Base-by-base conservation (phyloP, 2,888 invertebrate genomes). In the Corythucha ciliata region DNA sequence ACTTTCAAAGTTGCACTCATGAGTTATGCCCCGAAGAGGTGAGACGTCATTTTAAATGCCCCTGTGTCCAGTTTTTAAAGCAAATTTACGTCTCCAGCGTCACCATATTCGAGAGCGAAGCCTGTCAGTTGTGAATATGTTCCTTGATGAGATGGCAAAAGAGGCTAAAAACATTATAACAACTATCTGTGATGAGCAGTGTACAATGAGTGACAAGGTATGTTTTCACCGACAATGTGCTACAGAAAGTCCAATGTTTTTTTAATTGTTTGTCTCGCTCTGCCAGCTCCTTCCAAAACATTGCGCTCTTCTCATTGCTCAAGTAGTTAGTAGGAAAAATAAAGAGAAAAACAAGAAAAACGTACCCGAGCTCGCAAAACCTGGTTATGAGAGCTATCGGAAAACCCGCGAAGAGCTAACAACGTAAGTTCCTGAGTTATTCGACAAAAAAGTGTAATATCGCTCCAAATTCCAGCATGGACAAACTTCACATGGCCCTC, bases 141-240 rank as follows among this genome's bases (percentile, higher is more conserved):
- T 93, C 67, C 72, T 99, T 50, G 97, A 98, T 67, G 96, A 98
- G 72, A 96, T 98, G 89, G 91, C 96, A 0, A 94, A 94, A 68
- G 96, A 97, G 69, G 93, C 93, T 0, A 94, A 96, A 68, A 96
- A 96, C 67, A 96, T 99, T 32, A 93, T 98, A 39, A 94, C 94
- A 1, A 91, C 94, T 4, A 92, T 98, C 63, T 96, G 96, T 71
- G 96, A 98, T 69, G 94, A 97, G 65, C 97, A 98, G 65, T 93
- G 96, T 67, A 86, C 87, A 58, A 84, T 99, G 79, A 89, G 92
- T 63, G 94, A 97, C 66, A 89, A 90, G 68, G 74, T 75, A 57
- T 54, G 58, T 46, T 14, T 20, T n/a, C n/a, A 18, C 18, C 40
- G 16, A 16, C 26, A 48, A 33, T n/a, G n/a, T n/a, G n/a, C n/a